phyloP scores from a whole-genome alignment of 2,113 vertebrate genomes.

The Otocyon megalotis region DNA sequence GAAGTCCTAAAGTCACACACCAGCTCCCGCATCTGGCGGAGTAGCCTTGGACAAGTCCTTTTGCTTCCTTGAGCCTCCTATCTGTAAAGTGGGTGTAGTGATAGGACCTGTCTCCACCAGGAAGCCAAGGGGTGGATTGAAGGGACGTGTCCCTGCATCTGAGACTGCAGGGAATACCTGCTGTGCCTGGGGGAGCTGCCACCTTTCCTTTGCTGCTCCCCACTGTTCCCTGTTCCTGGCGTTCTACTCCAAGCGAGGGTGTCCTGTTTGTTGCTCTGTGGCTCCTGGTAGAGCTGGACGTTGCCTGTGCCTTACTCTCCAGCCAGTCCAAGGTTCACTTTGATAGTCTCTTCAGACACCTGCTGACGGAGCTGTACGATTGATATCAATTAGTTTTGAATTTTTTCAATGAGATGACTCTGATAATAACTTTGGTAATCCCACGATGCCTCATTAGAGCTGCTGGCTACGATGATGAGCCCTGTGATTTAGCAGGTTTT shows the following conservation, averaged over 20 bases:
- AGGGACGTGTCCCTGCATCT: accelerated
- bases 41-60: background rate
- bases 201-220: accelerated
- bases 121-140: background rate
- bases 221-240: accelerated
- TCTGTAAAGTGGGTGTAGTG: accelerated
- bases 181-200: accelerated
- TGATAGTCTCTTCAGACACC: slow-evolving; percentile 83
- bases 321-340: slow-evolving; percentile 77
- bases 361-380: slow-evolving; percentile 81
- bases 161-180: accelerated
- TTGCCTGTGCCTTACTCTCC: slow-evolving; percentile 64
- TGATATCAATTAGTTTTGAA: slow-evolving; percentile 86
- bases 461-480: slow-evolving; percentile 82
- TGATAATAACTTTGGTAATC: slow-evolving; percentile 86
- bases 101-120: accelerated
- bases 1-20: background rate
- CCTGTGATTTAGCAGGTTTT: slow-evolving; percentile 84
- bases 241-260: accelerated
- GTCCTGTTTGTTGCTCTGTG: accelerated
- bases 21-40: accelerated
- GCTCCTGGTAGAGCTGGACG: slow-evolving; percentile 59
- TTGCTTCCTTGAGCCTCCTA: background rate
- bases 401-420: slow-evolving; percentile 82
- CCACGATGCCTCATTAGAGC: slow-evolving; percentile 87